These are phyloP conservation scores for Plusia festucae DNA, from an alignment of 2,888 invertebrate species.

Conservation along the genomic window DNA sequence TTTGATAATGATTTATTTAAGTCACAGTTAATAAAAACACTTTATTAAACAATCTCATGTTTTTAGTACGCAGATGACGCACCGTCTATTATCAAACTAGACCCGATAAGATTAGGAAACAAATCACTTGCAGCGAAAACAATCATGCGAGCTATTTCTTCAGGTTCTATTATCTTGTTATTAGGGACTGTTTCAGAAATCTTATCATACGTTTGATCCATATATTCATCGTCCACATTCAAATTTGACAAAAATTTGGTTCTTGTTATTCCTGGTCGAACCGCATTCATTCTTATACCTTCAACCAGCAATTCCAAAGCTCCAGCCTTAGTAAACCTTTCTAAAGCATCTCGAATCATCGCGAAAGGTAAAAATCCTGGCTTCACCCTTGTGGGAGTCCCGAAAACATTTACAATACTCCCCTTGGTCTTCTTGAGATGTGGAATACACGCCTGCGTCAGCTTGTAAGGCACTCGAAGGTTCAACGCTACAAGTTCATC, in stretches of 20 bases:
- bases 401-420: slow-evolving; percentile 74
- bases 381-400: slow-evolving; percentile 65
- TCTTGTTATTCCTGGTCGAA: slow-evolving; percentile 74
- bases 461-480: slow-evolving; percentile 72
- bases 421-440: slow-evolving; percentile 73
- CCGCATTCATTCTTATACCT: slow-evolving; percentile 77
- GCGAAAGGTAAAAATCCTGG: slow-evolving; percentile 72
- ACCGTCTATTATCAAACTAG: slow-evolving; percentile 69
- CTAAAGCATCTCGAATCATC: slow-evolving; percentile 73
- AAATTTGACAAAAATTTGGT: slow-evolving; percentile 74
- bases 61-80: slow-evolving; percentile 65
- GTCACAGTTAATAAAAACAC: background rate
- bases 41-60: background rate
- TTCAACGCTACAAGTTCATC: slow-evolving; percentile 74
- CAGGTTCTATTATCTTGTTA: slow-evolving; percentile 72
- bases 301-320: slow-evolving; percentile 73
- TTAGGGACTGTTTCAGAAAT: slow-evolving; percentile 67
- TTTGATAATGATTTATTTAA: background rate
- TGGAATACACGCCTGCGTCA: slow-evolving; percentile 73
- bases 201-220: slow-evolving; percentile 66
- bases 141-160: slow-evolving; percentile 75
- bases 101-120: slow-evolving; percentile 71
- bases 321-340: slow-evolving; percentile 73
- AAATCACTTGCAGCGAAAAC: slow-evolving; percentile 71
- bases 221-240: slow-evolving; percentile 68